These are phyloP conservation scores for Gallinago media DNA, from an alignment of 2,113 vertebrate genomes.

Conservation along the genomic window DNA sequence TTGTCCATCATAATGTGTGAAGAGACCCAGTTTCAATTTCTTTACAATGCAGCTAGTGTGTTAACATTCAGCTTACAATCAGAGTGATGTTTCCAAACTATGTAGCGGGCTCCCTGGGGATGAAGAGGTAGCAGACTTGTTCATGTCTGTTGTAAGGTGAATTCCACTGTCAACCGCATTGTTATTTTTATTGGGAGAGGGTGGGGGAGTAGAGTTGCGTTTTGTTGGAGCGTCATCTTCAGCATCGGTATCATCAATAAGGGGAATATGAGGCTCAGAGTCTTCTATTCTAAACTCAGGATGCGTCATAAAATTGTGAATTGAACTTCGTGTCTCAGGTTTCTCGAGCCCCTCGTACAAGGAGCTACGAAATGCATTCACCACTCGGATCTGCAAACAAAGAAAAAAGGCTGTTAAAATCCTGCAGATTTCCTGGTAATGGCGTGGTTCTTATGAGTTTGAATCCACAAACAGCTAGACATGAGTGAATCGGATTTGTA, in stretches of 20 bases:
- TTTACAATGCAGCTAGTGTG: constrained; percentile 85
- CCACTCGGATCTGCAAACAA: constrained; percentile 95
- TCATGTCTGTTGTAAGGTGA: constrained; percentile 93
- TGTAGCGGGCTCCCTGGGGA: constrained; percentile 97
- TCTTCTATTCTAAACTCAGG: constrained; percentile 99
- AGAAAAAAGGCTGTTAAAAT: constrained; percentile 37
- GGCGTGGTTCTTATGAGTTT: constrained; percentile 80
- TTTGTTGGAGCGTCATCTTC: constrained; percentile 98
- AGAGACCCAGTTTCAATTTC: constrained; percentile 86
- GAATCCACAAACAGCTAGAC: constrained; percentile 85
- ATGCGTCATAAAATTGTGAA: constrained; percentile 99
- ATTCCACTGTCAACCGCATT: constrained; percentile 96
- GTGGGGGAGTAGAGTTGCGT: constrained; percentile 90
- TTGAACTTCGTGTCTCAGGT: constrained; percentile 95
- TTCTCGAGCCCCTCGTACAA: constrained; percentile 98
- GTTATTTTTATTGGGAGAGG: constrained; percentile 99
- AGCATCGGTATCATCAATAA: constrained; percentile 97
- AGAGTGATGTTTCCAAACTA: constrained; percentile 99
- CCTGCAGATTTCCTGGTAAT: not conserved
- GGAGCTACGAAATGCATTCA: constrained; percentile 99
- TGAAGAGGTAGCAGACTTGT: constrained; percentile 92
- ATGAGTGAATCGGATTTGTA: constrained; percentile 83
- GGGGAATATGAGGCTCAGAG: constrained; percentile 98
- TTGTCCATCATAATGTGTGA: constrained; percentile 83
- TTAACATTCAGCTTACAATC: constrained; percentile 89